Percentiles rank a stretch among this genome's conserved stretches.
phyloP scores from a whole-genome alignment of 2,113 vertebrate genomes.

The Rattus norvegicus region DNA sequence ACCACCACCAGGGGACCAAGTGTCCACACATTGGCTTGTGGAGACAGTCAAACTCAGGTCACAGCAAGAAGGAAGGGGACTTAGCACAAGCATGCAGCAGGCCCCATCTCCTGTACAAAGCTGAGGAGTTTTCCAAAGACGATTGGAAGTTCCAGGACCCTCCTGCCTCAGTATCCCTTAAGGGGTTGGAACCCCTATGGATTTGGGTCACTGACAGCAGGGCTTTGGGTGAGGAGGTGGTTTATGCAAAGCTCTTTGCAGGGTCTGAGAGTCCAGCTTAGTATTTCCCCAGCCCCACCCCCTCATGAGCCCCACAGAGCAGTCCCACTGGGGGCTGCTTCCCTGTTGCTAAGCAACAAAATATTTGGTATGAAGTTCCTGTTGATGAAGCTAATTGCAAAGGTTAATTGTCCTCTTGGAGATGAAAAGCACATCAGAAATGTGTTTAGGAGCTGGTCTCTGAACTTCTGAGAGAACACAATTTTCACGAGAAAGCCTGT shows the following conservation, averaged over 20 bases:
- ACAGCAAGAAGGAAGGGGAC: too few relatives aligned
- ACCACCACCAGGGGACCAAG: not conserved
- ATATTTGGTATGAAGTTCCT: constrained; percentile 75
- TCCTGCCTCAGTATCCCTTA: not conserved
- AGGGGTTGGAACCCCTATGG: not conserved
- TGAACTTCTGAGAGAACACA: constrained; percentile 61
- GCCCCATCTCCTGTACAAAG: not conserved
- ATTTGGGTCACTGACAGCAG: not conserved
- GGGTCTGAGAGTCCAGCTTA: not conserved
- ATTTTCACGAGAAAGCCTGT: constrained; percentile 34
- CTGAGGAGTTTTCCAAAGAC: too few relatives aligned
- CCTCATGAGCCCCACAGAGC: not conserved
- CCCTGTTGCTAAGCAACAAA: constrained; percentile 76
- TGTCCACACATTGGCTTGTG: not conserved
- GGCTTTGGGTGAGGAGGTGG: not conserved
- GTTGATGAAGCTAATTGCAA: constrained; percentile 81
- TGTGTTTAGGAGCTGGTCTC: constrained; percentile 67
- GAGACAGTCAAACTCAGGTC: not conserved
- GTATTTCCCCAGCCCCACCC: not conserved
- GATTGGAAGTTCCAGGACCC: too few relatives aligned
- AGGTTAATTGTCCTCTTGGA: constrained; percentile 77
- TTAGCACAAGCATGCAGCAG: rapidly evolving
- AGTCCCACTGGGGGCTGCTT: not conserved
- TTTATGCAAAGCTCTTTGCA: not conserved
- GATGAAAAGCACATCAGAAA: constrained; percentile 70